A percentile compares a stretch with the other conserved stretches of the same genome.
phyloP scores from a whole-genome alignment of 2,113 vertebrate species.

The Solenodon paradoxus region DNA sequence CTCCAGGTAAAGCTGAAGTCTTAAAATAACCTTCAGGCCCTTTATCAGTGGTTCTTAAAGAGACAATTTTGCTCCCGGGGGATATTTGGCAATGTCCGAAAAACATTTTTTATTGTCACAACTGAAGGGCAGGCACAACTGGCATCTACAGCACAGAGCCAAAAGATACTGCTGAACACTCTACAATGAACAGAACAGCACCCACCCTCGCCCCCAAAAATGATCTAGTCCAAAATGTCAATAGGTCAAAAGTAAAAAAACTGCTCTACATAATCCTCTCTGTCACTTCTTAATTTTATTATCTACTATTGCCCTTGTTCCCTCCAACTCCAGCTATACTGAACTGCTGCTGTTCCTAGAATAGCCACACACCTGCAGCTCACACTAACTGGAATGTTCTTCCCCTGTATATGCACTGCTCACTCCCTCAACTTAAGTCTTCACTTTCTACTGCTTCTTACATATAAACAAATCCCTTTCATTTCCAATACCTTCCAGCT shows the following conservation, averaged over 20 bases:
- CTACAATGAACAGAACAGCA: neutral
- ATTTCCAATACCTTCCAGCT: slow-evolving; percentile 25
- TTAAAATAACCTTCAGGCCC: neutral
- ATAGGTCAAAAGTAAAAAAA: neutral
- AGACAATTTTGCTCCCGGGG: neutral
- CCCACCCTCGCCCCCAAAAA: neutral
- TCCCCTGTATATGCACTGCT: neutral
- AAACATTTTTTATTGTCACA: neutral
- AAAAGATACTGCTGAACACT: neutral
- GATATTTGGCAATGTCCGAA: neutral
- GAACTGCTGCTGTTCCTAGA: neutral
- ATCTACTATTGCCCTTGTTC: neutral
- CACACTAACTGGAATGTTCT: neutral
- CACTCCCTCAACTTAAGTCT: neutral
- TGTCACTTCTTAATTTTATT: neutral
- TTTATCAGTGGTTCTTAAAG: neutral
- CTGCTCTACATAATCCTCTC: too few relatives aligned
- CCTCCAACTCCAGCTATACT: neutral
- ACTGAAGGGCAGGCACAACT: neutral
- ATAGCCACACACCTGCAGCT: neutral
- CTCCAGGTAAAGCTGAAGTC: slow-evolving; percentile 15
- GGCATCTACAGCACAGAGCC: neutral
- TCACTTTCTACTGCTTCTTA: neutral
- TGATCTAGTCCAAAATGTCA: neutral
- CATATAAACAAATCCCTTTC: neutral